Evolutionary conservation across 2,888 invertebrate species (phyloP).

Genomic region (Sturmia bella): DNA sequence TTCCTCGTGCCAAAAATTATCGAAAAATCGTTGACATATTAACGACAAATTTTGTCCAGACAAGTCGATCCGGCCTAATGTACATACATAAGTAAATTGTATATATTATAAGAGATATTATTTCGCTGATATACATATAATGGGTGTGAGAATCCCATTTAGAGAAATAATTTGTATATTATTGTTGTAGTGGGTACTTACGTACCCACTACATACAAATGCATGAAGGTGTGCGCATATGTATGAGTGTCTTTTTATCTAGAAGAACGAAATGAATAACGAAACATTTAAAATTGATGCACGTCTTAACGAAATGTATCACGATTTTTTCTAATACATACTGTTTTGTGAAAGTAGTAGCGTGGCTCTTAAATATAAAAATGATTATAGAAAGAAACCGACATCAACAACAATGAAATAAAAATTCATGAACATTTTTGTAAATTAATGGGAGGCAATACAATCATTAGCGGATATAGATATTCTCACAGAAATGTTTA

Average conservation of each 20-base stretch:
- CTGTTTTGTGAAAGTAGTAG: constrained; percentile 9
- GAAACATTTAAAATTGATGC: constrained; percentile 54
- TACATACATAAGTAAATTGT: too few relatives aligned
- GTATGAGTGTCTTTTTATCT: too few relatives aligned
- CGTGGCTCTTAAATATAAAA: constrained; percentile 25
- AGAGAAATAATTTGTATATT: constrained; percentile 8
- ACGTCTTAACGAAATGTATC: constrained; percentile 45
- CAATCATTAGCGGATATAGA: constrained; percentile 42
- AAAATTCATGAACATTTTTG: constrained; percentile 16
- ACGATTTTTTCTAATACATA: constrained; percentile 53
- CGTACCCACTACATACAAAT: not conserved
- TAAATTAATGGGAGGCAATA: constrained; percentile 11
- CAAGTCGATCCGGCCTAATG: too few relatives aligned
- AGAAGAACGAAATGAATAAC: constrained; percentile 13
- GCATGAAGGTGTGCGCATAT: not conserved
- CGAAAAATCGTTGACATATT: too few relatives aligned
- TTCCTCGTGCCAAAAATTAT: too few relatives aligned
- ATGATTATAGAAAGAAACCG: constrained; percentile 10
- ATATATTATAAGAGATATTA: too few relatives aligned
- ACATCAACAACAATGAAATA: constrained; percentile 12
- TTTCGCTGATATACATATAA: not conserved
- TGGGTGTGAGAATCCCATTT: constrained; percentile 28
- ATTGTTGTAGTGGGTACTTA: constrained; percentile 17
- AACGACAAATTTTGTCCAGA: too few relatives aligned
- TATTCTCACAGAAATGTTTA: constrained; percentile 4